Base-by-base conservation (phyloP, 2,113 vertebrate species). In the Rhinichthys klamathensis region DNA sequence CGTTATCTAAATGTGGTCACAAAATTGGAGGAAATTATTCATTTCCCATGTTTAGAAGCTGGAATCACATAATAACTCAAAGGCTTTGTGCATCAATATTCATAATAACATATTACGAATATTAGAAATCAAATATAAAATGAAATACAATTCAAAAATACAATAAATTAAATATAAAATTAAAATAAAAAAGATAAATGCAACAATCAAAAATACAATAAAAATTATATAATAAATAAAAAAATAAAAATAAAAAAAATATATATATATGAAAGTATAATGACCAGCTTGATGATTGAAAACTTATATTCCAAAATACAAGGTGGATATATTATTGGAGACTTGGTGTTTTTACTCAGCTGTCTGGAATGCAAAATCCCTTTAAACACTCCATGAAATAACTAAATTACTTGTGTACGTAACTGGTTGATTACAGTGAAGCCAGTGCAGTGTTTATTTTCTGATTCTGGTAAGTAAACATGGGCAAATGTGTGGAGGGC, bases 11-110 rank as follows among this genome's bases (percentile, higher is more conserved):
- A 54, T 32, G 15, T 25, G 74, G 80, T 83, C 18, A 38, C 15
- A 35, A 56, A 84, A 61, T 49, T 44, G 32, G 18, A 63, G 85
- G 67, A 86, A 85, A 84, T 21, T 16, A 82, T 30, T 72, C 18
- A 60, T 70, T 72, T 75, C 30, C 30, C 4, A 54, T 25, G 49
- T 84, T 82, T 85, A 72, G 63, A 44, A 61, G 77, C 32, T 61
- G 76, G 76, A 79, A 41, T 23, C 76, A 60, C 76, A 25, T 3
- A 10, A 13, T 11, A 23, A n/a, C 76, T 35, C 32, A 38, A 46
- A 44, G 35, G 70, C 6, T 44, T 18, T 65, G 61, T 30, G 11
- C 13, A 1, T 23, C 54, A 41, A 41, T 38, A 70, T 76, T 60
- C 12, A n/a, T 41, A 25, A 79, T 23, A 58, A 13, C 12, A 23